Evolutionary conservation across 2,888 invertebrate species (phyloP).

Genomic region (Scaptomyza flava): DNA sequence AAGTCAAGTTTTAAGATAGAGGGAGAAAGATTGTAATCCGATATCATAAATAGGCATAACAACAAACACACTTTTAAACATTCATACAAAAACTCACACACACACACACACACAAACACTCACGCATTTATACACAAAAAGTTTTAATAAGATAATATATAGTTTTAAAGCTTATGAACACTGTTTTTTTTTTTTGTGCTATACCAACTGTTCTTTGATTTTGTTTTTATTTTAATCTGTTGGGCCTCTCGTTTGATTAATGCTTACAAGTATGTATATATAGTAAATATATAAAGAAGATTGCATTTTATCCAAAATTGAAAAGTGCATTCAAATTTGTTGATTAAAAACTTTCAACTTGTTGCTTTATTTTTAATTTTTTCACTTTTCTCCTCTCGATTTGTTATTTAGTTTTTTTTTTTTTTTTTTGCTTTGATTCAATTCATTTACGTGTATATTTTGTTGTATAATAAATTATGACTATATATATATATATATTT

Average conservation of each 20-base stretch:
- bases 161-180: slow-evolving; percentile 56
- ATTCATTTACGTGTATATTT: slow-evolving; percentile 56
- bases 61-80: slow-evolving; percentile 7
- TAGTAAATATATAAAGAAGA: slow-evolving; percentile 1
- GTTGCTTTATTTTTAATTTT: slow-evolving; percentile 50
- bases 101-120: slow-evolving; percentile 9
- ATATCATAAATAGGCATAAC: slow-evolving; percentile 19
- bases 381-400: slow-evolving; percentile 2
- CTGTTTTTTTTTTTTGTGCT: slow-evolving; percentile 43
- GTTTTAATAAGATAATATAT: slow-evolving; percentile 22
- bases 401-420: slow-evolving; percentile 19
- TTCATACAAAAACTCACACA: slow-evolving; percentile 5
- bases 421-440: slow-evolving; percentile 20
- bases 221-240: slow-evolving; percentile 3
- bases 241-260: slow-evolving; percentile 32
- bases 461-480: slow-evolving; percentile 67
- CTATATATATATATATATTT: slow-evolving; percentile 47
- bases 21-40: slow-evolving; percentile 25
- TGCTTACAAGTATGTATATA: slow-evolving; percentile 9
- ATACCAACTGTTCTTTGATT: slow-evolving; percentile 20
- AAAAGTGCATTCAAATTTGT: slow-evolving; percentile 37
- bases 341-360: slow-evolving; percentile 55
- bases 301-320: slow-evolving; percentile 35
- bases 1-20: slow-evolving; percentile 18
- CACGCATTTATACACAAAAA: slow-evolving; percentile 14